Evolutionary conservation across 2,888 invertebrate species (phyloP), one percentile per base, ranked within the genome.

Genomic region (Drosophila helvetica): DNA sequence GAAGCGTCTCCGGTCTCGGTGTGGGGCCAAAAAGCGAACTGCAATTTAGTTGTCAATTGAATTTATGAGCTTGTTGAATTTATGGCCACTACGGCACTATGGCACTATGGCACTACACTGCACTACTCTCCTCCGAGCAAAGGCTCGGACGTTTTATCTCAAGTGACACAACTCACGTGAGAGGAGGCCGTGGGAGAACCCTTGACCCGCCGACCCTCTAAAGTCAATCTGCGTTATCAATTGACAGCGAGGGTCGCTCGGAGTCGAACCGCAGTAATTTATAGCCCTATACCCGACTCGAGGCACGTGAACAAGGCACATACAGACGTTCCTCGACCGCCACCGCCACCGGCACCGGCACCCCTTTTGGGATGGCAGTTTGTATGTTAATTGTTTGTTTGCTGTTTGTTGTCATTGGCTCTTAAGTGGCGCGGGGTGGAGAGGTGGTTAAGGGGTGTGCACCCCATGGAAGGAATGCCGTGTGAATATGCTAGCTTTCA

Each of bases 371-470:
- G 38, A 38, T 38, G 38, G n/a, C 38, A n/a, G 38, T 38, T 58
- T 72, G 73, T 74, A 77, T 89, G 91, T 91, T 91, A 91, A 91
- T 91, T 91, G 91, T 91, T 91, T 91, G 90, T 91, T 91, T 90
- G 90, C 87, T 90, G 90, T 91, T 88, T 90, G 89, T 90, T 90
- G 90, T 90, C 90, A 89, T 88, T 90, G 90, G 80, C 85, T 85
- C 79, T 90, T 86, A 87, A 91, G 86, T 90, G 70, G 70, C 62
- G 62, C 62, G 70, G 55, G 70, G 47, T 30, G 60, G 10, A 12
- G 60, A 18, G 15, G 18, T 45, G 73, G 74, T 3, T 15, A 59
- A 53, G 89, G 89, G 86, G 87, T 86, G 87, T 80, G 80, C 75
- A 76, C 69, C 22, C 46, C 73, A 66, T 72, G 80, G 77, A 74